Evolutionary conservation across 2,888 invertebrate genomes (phyloP).

Genomic region (Pterostichus madidus): DNA sequence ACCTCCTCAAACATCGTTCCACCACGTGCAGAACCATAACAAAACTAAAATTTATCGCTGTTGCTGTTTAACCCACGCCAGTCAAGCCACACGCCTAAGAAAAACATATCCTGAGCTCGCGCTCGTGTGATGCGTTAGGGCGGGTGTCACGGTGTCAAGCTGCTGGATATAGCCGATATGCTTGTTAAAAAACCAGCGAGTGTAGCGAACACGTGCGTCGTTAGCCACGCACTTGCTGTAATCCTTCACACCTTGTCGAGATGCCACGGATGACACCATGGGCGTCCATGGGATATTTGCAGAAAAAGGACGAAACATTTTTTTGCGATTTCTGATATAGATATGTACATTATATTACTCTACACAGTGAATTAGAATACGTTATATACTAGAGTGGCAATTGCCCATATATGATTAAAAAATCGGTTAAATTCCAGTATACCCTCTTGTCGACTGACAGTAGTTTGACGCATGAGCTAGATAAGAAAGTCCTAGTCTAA

Average conservation of each 20-base stretch:
- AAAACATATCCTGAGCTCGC: conserved; percentile 24
- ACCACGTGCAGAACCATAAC: conserved; percentile 18
- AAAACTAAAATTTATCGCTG: conserved; percentile 39
- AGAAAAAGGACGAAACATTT: too few species aligned
- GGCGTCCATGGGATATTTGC: not conserved
- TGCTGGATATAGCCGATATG: conserved; percentile 55
- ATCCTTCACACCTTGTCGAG: conserved; percentile 53
- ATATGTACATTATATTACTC: too few species aligned
- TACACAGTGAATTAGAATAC: too few species aligned
- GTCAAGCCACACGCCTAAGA: conserved; percentile 1
- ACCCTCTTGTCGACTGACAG: too few species aligned
- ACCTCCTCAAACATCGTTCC: conserved; percentile 1
- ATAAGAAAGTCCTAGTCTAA: too few species aligned
- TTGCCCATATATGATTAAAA: too few species aligned
- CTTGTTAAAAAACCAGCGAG: conserved; percentile 20
- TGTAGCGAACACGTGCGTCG: conserved; percentile 32
- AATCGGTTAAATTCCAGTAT: too few species aligned
- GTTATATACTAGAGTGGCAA: too few species aligned
- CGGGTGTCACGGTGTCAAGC: not conserved
- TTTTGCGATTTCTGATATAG: too few species aligned
- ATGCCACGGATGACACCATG: not conserved
- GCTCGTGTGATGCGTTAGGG: conserved; percentile 6
- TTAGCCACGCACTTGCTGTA: conserved; percentile 34
- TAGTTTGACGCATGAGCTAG: too few species aligned
- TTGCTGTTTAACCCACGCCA: conserved; percentile 21